Percentiles rank a stretch among this genome's conserved stretches.
phyloP scores from a whole-genome alignment of 2,888 invertebrate genomes.

The Marronus borbonicus region DNA sequence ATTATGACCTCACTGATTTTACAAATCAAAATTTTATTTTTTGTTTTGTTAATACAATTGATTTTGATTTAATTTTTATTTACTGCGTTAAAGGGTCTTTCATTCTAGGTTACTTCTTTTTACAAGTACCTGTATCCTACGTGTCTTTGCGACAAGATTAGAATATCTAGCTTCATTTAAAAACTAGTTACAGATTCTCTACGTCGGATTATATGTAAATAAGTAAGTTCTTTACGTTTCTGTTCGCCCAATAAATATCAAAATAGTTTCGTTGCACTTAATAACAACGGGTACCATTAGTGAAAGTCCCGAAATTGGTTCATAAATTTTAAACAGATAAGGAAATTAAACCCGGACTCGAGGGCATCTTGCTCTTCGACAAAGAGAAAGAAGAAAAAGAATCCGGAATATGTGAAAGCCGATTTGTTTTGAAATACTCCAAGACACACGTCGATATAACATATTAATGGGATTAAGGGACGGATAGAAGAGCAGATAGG shows the following conservation, averaged over 20 bases:
- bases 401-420: slow-evolving; percentile 6
- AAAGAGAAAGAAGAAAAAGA: slow-evolving; percentile 19
- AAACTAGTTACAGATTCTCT: no score
- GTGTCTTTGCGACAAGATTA: no score
- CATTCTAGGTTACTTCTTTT: no score
- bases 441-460: slow-evolving; percentile 35
- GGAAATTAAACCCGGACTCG: slow-evolving; percentile 26
- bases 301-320: slow-evolving; percentile 28
- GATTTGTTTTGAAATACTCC: slow-evolving; percentile 41
- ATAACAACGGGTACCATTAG: not conserved
- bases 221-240: no score
- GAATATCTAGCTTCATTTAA: no score
- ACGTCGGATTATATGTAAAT: no score
- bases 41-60: no score
- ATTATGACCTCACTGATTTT: no score
- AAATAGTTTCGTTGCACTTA: slow-evolving; percentile 12
- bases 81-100: no score
- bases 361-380: slow-evolving; percentile 11
- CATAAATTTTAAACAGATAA: slow-evolving; percentile 47
- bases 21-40: no score
- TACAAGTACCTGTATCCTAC: no score
- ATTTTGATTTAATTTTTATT: no score
- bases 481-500: slow-evolving; percentile 51
- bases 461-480: slow-evolving; percentile 42
- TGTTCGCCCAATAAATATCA: slow-evolving; percentile 17